These are phyloP conservation scores for Gobio gobio DNA, from an alignment of 2,113 vertebrate species.

Conservation along the genomic window DNA sequence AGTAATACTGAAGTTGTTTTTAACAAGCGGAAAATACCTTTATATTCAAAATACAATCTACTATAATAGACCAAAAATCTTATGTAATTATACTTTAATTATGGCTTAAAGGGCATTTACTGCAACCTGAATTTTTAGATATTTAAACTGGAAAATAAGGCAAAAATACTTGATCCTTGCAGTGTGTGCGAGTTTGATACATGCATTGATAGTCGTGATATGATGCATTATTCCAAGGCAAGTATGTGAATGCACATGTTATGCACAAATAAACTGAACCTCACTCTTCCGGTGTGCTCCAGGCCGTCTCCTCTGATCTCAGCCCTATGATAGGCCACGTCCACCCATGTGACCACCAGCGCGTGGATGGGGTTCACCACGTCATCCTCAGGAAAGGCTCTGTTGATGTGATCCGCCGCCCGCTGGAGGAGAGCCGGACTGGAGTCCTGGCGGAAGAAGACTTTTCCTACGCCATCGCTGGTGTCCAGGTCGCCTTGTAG, in stretches of 20 bases:
- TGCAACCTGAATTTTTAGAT: background rate
- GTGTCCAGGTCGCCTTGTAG: constrained; percentile 90
- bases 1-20: too few species aligned
- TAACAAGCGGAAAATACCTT: too few species aligned
- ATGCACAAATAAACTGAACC: background rate
- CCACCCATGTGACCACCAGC: constrained; percentile 88
- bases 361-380: constrained; percentile 70
- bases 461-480: constrained; percentile 77
- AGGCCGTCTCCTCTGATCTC: constrained; percentile 61
- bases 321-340: constrained; percentile 74
- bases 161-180: background rate
- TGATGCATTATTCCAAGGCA: background rate
- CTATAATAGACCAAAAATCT: background rate
- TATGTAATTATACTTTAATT: background rate
- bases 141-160: background rate
- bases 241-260: background rate
- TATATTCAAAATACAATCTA: too few species aligned
- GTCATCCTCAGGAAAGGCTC: constrained; percentile 78
- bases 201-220: background rate
- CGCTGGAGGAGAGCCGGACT: constrained; percentile 67
- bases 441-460: constrained; percentile 86
- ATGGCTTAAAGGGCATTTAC: background rate
- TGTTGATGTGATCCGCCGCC: constrained; percentile 72
- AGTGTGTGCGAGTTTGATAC: background rate
- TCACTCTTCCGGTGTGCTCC: constrained; percentile 73